phyloP scores from a whole-genome alignment of 1,140 invertebrate species.

The Cephus cinctus region DNA sequence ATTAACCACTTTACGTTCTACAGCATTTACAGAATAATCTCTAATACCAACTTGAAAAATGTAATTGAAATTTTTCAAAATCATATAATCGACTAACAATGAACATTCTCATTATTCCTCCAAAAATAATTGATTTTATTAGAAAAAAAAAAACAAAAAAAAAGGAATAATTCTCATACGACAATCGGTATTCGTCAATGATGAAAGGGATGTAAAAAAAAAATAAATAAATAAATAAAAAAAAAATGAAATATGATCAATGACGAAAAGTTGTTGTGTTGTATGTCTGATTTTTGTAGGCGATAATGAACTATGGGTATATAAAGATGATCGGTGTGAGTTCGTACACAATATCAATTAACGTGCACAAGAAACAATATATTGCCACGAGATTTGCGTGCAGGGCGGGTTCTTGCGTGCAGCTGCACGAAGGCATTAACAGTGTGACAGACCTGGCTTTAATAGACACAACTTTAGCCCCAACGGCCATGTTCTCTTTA shows the following conservation, averaged over 20 bases:
- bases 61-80: too few species aligned
- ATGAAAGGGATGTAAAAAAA: conserved; percentile 16
- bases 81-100: too few species aligned
- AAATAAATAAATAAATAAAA: conserved; percentile 12
- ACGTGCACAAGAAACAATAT: conserved; percentile 57
- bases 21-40: too few species aligned
- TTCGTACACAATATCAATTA: conserved; percentile 57
- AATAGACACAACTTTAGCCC: conserved; percentile 93
- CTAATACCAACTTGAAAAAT: too few species aligned
- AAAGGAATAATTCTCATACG: too few species aligned
- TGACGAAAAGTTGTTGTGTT: conserved; percentile 21
- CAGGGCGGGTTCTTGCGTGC: conserved; percentile 53
- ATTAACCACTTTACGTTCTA: too few species aligned
- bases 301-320: conserved; percentile 11
- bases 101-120: too few species aligned
- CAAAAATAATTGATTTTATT: too few species aligned
- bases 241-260: conserved; percentile 13
- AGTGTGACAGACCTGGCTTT: conserved; percentile 91
- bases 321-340: conserved; percentile 18
- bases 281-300: conserved; percentile 22
- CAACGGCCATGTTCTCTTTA: conserved; percentile 94
- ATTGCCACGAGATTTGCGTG: conserved; percentile 56
- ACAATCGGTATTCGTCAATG: conserved; percentile 14
- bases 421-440: conserved; percentile 54
- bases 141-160: too few species aligned